phyloP scores from a whole-genome alignment of 2,888 invertebrate genomes.

The Himalopsyche tibetana region DNA sequence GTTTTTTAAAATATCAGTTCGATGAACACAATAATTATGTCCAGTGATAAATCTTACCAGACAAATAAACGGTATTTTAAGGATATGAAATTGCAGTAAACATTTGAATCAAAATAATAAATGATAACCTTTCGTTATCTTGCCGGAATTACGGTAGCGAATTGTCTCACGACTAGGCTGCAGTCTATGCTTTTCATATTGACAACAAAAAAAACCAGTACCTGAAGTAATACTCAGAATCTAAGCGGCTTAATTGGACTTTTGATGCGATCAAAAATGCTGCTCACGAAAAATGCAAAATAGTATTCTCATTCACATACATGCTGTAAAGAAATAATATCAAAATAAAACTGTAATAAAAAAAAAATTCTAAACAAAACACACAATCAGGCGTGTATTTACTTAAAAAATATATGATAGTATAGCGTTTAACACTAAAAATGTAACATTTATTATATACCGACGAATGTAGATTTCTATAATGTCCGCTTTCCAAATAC shows the following conservation, averaged over 20 bases:
- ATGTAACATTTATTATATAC: no score
- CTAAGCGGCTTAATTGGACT: slow-evolving; percentile 76
- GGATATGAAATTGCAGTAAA: no score
- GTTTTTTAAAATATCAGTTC: no score
- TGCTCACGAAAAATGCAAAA: slow-evolving; percentile 67
- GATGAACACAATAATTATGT: no score
- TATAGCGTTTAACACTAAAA: no score
- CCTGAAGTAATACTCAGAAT: slow-evolving; percentile 99
- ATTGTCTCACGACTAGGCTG: neutral
- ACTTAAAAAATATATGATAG: neutral
- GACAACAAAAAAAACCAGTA: slow-evolving; percentile 85
- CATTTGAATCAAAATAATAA: slow-evolving; percentile 25
- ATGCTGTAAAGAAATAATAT: slow-evolving; percentile 71
- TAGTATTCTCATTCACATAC: slow-evolving; percentile 68
- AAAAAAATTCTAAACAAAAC: slow-evolving; percentile 50
- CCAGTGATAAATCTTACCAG: no score
- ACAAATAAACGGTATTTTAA: no score
- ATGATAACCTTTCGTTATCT: neutral
- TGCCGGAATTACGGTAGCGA: neutral
- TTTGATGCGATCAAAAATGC: slow-evolving; percentile 47
- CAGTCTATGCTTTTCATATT: slow-evolving; percentile 20
- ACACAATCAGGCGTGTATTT: slow-evolving; percentile 42
- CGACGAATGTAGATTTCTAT: no score
- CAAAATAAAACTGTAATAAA: slow-evolving; percentile 66
- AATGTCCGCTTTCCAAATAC: no score